Conservation (phyloP, 1,140 invertebrate species). For the Lithobius niger region DNA sequence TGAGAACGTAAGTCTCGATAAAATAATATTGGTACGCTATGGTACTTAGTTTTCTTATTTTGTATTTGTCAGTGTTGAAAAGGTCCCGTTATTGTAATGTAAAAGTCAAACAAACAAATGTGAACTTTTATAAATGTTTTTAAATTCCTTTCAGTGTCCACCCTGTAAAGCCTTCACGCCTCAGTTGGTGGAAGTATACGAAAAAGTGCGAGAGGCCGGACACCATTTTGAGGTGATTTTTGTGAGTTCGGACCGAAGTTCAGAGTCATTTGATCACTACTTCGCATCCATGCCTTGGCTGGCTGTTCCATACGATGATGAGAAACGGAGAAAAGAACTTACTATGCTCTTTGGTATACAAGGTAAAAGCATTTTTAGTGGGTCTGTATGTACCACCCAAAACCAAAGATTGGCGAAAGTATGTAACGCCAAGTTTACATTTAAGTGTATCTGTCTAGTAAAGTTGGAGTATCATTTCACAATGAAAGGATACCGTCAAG, state of each 20-base stretch:
- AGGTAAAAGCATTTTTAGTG: no score
- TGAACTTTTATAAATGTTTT: not conserved
- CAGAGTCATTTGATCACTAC: constrained; percentile 50
- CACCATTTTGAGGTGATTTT: constrained; percentile 64
- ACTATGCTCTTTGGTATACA: constrained; percentile 49
- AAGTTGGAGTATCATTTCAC: no score
- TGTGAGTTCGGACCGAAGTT: constrained; percentile 62
- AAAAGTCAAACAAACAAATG: no score
- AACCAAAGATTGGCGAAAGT: no score
- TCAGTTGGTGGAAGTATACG: constrained; percentile 52
- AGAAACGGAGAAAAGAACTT: constrained; percentile 44
- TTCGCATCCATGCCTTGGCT: constrained; percentile 57
- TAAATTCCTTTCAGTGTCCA: constrained; percentile 46
- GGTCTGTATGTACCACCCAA: no score
- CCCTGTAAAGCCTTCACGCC: constrained; percentile 68
- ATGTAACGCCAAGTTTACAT: no score
- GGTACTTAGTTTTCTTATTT: not conserved
- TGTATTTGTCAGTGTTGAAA: not conserved
- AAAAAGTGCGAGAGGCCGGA: constrained; percentile 48
- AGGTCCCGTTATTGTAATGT: not conserved
- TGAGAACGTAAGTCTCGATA: not conserved
- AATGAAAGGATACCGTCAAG: no score
- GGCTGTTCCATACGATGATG: constrained; percentile 48
- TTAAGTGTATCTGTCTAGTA: no score
- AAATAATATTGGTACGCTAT: not conserved